Conservation (phyloP, 2,797 vertebrate species). For the Acanthornis magna region DNA sequence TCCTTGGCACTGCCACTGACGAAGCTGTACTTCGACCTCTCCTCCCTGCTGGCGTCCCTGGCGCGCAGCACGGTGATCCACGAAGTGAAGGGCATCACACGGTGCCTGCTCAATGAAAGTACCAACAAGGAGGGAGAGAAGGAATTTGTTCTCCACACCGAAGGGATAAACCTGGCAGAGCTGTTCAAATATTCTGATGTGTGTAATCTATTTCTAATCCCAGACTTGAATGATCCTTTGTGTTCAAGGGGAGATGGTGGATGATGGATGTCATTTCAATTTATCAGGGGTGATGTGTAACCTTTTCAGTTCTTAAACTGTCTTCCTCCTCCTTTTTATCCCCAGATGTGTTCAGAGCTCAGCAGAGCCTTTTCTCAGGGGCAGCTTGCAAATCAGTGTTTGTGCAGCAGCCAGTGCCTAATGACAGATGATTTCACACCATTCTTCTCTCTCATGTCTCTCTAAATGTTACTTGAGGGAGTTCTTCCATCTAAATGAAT, state of each 20-base stretch:
- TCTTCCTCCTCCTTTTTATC: neutral
- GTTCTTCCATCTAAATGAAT: conserved; percentile 25
- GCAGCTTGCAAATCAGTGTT: neutral
- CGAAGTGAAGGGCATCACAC: conserved; percentile 87
- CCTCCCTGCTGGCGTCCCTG: conserved; percentile 80
- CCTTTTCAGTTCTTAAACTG: neutral
- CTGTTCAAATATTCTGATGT: conserved; percentile 88
- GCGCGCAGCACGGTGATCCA: conserved; percentile 83
- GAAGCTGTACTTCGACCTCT: conserved; percentile 90
- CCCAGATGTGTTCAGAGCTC: neutral
- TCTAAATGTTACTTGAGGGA: conserved; percentile 9
- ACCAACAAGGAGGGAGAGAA: conserved; percentile 76
- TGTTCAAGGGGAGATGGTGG: neutral
- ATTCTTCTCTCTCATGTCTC: neutral
- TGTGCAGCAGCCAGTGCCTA: conserved; percentile 4
- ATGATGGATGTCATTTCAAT: neutral
- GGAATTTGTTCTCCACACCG: conserved; percentile 83
- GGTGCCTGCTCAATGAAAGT: conserved; percentile 87
- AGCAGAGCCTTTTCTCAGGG: conserved; percentile 3
- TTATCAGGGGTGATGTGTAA: neutral
- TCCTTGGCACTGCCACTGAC: conserved; percentile 82
- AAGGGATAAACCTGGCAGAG: conserved; percentile 93
- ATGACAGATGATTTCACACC: conserved; percentile 1
- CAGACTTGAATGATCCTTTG: neutral
- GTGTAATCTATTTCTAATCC: neutral